Base-by-base conservation (phyloP, 2,888 invertebrate genomes). In the Torymus aiolomorphi region DNA sequence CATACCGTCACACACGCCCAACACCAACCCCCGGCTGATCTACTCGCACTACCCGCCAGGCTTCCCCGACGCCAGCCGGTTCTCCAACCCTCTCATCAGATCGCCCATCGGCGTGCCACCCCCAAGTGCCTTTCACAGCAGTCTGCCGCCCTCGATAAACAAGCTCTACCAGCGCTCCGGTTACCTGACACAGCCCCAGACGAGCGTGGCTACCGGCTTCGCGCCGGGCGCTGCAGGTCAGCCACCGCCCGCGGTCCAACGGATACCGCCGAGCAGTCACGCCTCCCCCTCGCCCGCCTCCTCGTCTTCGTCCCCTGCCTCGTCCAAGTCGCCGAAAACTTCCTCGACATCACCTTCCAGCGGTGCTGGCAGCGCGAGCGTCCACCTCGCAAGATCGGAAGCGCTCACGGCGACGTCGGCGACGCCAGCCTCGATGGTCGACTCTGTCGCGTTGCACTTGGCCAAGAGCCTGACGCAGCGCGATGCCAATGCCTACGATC, bases 91-190 rank as follows among this genome's bases (percentile, higher is more conserved):
- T 0, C 79, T 90, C 31, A 89, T 90, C 77, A 84, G 89, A 80
- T 86, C 89, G 4, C 88, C 89, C 8, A 86, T 89, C 63, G 88
- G 88, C 66, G 87, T 89, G 59, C 87, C 88, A 31, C 83, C 88
- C 76, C 85, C 88, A 77, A 89, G 90, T 88, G 90, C 90, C 88
- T 90, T 89, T 82, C 90, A 90, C 80, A 90, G 87, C 82, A 89
- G 89, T 75, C 82, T 90, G 66, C 90, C 90, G 18, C 89, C 89
- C 0, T 86, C 89, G n/a, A 88, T 89, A 65, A 89, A 87, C 72
- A 89, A 90, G 65, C 82, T 89, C 13, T 89, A 88, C 75, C 90
- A 89, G 62, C 85, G 90, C 14, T 86, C 89, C 31, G 89, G 86
- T 76, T 90, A 90, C 78, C 84, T 88, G 76, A 86, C 89, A 0